Base-by-base conservation (phyloP, 2,888 invertebrate genomes). In the Ophraella communa region DNA sequence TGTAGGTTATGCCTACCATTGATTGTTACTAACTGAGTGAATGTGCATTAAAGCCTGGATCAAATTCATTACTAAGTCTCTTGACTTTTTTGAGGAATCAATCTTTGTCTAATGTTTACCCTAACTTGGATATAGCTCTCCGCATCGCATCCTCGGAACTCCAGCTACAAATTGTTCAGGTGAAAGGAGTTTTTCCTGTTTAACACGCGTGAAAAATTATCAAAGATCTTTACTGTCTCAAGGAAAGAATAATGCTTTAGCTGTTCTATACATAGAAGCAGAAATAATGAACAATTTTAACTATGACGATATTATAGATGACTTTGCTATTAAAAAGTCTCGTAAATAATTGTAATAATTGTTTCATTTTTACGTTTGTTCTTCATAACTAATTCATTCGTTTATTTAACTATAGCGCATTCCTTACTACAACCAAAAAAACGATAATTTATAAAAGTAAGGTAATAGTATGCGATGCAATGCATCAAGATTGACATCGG, bases 11-110 rank as follows among this genome's bases (percentile, higher is more conserved):
- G n/a, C n/a, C n/a, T n/a, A n/a, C n/a, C n/a, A n/a, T n/a, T n/a
- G n/a, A n/a, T n/a, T n/a, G n/a, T n/a, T n/a, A n/a, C n/a, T n/a
- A 30, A 30, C 8, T 30, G 30, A 30, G 10, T 10, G 10, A 10
- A 30, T 3, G 20, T 54, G n/a, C 39, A 35, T 18, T 54, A 1
- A 54, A 54, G 54, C 39, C 39, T 39, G 54, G 33, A 30, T 53
- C 3, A 4, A 4, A 7, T 7, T 24, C 24, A 24, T 24, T 24
- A 24, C 24, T 24, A n/a, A n/a, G n/a, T 14, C 30, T 30, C 33
- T 72, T 60, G 52, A 62, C 52, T 64, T 73, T 73, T 56, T 54
- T 74, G 68, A 61, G 62, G 65, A 70, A 70, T 58, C 70, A 73
- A 27, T 67, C 52, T 68, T 65, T 74, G 65, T 35, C 60, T 10